Percentiles rank a stretch among this genome's conserved stretches.
Evolutionary conservation across 2,888 invertebrate genomes (phyloP).

Genomic region (Chrysina gloriosa): DNA sequence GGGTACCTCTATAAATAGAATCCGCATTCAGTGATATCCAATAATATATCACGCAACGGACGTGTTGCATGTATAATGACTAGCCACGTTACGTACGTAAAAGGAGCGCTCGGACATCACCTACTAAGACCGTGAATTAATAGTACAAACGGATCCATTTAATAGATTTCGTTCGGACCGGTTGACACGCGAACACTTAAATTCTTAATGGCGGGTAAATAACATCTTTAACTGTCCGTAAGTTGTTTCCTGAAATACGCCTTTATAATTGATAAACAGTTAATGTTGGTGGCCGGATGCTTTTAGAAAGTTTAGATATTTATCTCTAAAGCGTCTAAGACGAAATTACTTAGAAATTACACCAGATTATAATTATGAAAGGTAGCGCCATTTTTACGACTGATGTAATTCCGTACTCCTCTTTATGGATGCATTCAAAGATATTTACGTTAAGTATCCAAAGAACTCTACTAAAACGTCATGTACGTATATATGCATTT

Average conservation of each 20-base stretch:
- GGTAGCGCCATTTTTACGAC: too few relatives aligned
- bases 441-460: too few relatives aligned
- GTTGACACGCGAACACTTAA: slow-evolving; percentile 34
- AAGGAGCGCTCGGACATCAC: slow-evolving; percentile 26
- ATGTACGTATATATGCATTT: too few relatives aligned
- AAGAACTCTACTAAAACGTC: too few relatives aligned
- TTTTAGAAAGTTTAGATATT: slow-evolving; percentile 7
- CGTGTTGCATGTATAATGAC: slow-evolving; percentile 35
- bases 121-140: slow-evolving; percentile 29
- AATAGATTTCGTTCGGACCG: slow-evolving; percentile 25
- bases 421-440: too few relatives aligned
- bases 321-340: neutral
- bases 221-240: slow-evolving; percentile 9
- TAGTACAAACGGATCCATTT: slow-evolving; percentile 29
- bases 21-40: slow-evolving; percentile 3
- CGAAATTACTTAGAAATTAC: neutral
- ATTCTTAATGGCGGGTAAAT: slow-evolving; percentile 23
- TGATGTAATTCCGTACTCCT: too few relatives aligned
- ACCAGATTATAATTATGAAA: neutral
- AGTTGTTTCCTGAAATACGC: slow-evolving; percentile 17
- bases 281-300: neutral
- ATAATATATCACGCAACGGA: slow-evolving; percentile 24
- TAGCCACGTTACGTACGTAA: slow-evolving; percentile 16
- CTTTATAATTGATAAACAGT: slow-evolving; percentile 17
- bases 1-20: neutral